Conservation (phyloP, 2,888 invertebrate species). For the Anthoptus insignis region DNA sequence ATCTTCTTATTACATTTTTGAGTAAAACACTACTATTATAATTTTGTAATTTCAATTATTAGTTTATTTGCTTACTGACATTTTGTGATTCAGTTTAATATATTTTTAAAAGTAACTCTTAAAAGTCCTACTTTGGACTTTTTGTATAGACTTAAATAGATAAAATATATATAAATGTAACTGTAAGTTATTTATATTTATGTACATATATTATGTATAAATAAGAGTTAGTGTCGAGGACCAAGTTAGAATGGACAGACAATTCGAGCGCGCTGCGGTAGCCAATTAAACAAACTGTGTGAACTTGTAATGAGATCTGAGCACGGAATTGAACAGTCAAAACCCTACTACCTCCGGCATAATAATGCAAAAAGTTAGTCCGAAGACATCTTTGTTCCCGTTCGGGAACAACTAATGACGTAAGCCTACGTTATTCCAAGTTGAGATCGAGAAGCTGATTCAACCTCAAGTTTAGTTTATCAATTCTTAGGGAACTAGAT, state of each 20-base stretch:
- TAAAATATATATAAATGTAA: too few species aligned
- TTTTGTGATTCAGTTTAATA: too few species aligned
- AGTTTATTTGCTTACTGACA: too few species aligned
- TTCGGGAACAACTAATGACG: conserved; percentile 30
- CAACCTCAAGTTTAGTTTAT: not conserved
- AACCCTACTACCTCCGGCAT: conserved; percentile 35
- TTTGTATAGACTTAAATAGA: too few species aligned
- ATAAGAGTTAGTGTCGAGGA: conserved; percentile 10
- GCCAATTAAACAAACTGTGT: conserved; percentile 55
- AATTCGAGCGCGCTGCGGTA: conserved; percentile 39
- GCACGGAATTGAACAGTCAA: conserved; percentile 50
- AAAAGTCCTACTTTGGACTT: too few species aligned
- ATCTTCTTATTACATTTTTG: too few species aligned
- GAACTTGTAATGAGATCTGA: conserved; percentile 56
- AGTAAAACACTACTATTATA: too few species aligned
- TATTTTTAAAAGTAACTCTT: too few species aligned
- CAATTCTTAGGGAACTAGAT: too few species aligned
- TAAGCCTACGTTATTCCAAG: conserved; percentile 15
- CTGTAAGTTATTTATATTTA: too few species aligned
- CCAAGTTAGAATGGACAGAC: conserved; percentile 36
- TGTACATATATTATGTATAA: too few species aligned
- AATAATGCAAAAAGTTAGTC: conserved; percentile 42
- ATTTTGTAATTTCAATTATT: too few species aligned
- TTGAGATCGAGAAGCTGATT: conserved; percentile 19
- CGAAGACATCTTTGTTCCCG: conserved; percentile 38